Evolutionary conservation across 2,888 invertebrate species (phyloP).

Genomic region (Choristoneura rosaceana): DNA sequence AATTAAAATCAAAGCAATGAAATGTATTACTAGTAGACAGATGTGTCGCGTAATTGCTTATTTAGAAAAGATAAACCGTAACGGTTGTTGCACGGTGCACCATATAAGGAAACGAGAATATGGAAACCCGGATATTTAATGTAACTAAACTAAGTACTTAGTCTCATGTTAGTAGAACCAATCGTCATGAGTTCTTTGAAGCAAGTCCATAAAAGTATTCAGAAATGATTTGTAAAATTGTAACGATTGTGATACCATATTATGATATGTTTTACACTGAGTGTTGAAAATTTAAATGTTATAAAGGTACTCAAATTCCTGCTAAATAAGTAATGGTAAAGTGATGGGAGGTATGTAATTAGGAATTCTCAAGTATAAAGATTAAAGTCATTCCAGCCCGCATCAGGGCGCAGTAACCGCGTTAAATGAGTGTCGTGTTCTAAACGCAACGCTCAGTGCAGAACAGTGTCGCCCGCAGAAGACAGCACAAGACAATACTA

Average conservation of each 20-base stretch:
- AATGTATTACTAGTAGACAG: not conserved
- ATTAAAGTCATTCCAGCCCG: constrained; percentile 19
- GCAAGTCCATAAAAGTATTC: not conserved
- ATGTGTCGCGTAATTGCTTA: not conserved
- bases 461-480: constrained; percentile 32
- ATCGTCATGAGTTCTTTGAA: not conserved
- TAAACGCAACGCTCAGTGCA: constrained; percentile 21
- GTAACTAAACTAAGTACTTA: constrained; percentile 31
- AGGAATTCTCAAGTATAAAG: not conserved
- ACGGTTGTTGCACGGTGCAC: constrained; percentile 19
- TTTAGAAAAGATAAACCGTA: constrained; percentile 31
- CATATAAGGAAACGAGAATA: constrained; percentile 37
- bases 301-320: no score
- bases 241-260: not conserved
- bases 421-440: constrained; percentile 19
- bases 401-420: constrained; percentile 24
- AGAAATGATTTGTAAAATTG: not conserved
- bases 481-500: not conserved
- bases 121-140: constrained; percentile 41
- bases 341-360: not conserved
- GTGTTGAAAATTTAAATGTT: no score
- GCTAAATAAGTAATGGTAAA: not conserved
- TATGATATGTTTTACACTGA: no score
- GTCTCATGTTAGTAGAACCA: constrained; percentile 12
- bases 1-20: not conserved